A percentile compares a stretch with the other conserved stretches of the same genome.
Evolutionary conservation across 2,888 invertebrate species (phyloP).

Genomic region (Agriopis marginaria): DNA sequence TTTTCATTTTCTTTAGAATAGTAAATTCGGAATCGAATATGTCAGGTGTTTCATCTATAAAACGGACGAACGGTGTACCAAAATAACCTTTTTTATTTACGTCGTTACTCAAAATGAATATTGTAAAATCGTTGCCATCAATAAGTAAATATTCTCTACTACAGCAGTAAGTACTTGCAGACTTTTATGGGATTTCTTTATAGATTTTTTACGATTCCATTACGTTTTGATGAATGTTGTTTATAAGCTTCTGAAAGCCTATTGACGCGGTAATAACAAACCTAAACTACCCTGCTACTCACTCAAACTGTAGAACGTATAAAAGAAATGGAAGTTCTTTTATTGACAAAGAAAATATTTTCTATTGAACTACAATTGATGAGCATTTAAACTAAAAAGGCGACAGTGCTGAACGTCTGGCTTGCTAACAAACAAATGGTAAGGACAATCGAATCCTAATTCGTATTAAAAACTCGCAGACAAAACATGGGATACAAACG

Average conservation of each 20-base stretch:
- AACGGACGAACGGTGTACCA: constrained; percentile 34
- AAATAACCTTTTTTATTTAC: constrained; percentile 23
- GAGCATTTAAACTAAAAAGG: constrained; percentile 20
- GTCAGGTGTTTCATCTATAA: constrained; percentile 42
- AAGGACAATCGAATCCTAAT: constrained; percentile 44
- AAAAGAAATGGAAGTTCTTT: background rate
- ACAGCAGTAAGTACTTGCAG: constrained; percentile 4
- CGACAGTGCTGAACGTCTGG: constrained; percentile 16
- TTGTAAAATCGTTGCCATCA: constrained; percentile 19
- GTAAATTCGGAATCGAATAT: constrained; percentile 38
- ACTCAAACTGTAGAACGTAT: background rate
- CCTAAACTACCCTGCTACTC: background rate
- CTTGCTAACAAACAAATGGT: constrained; percentile 29
- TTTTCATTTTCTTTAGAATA: constrained; percentile 17
- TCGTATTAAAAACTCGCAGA: constrained; percentile 45
- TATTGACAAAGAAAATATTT: background rate
- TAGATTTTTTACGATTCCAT: constrained; percentile 30
- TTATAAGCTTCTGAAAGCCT: constrained; percentile 21
- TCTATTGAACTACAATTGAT: constrained; percentile 1
- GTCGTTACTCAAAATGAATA: constrained; percentile 29
- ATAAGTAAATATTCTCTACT: constrained; percentile 16
- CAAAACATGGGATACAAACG: constrained; percentile 38
- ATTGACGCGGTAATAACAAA: constrained; percentile 15
- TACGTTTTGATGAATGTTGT: constrained; percentile 22
- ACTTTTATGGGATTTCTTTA: constrained; percentile 13